Evolutionary conservation across 1,140 invertebrate genomes (phyloP).

Genomic region (Bombus sibiricus): DNA sequence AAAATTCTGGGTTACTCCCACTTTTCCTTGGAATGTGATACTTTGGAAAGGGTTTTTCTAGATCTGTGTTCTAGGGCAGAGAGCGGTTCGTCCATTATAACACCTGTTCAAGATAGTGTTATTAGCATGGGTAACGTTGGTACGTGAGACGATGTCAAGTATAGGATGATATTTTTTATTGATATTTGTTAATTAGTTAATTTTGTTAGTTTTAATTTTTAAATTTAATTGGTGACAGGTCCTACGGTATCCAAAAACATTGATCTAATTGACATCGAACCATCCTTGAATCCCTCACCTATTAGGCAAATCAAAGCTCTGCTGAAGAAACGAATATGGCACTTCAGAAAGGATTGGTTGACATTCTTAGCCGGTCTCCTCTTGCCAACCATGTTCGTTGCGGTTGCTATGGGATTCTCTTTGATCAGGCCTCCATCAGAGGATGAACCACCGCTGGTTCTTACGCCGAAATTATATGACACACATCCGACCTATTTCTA

Average conservation of each 20-base stretch:
- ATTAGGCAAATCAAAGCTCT: constrained; percentile 78
- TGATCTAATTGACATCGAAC: constrained; percentile 75
- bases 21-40: constrained; percentile 84
- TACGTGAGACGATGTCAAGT: background rate
- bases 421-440: constrained; percentile 86
- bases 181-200: background rate
- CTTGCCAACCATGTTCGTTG: constrained; percentile 85
- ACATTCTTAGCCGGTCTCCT: constrained; percentile 85
- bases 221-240: constrained; percentile 31
- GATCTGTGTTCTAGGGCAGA: constrained; percentile 82
- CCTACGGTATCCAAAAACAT: constrained; percentile 72
- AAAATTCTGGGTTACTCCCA: constrained; percentile 78
- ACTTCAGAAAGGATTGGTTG: constrained; percentile 85
- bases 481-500: constrained; percentile 82
- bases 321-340: constrained; percentile 84
- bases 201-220: background rate
- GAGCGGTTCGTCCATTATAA: constrained; percentile 45
- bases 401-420: constrained; percentile 87
- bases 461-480: constrained; percentile 83
- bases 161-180: no score
- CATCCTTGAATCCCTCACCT: constrained; percentile 66
- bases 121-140: constrained; percentile 57
- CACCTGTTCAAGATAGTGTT: constrained; percentile 63
- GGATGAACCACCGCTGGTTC: constrained; percentile 83
- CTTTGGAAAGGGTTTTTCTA: constrained; percentile 84